Evolutionary conservation across 2,113 vertebrate genomes (phyloP).

Genomic region (Rhabdomys dilectus): DNA sequence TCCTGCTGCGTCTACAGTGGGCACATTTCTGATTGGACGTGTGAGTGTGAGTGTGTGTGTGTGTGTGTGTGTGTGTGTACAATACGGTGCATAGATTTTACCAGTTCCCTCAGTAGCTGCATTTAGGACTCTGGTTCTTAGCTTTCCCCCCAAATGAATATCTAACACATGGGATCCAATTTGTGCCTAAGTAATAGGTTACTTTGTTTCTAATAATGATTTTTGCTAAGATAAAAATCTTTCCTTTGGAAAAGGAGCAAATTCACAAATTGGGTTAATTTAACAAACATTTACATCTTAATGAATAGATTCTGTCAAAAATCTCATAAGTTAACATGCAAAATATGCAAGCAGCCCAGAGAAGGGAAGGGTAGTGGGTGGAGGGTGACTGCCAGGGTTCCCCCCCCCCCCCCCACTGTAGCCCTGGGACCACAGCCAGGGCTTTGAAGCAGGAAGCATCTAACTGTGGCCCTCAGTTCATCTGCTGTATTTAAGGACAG

Average conservation of each 20-base stretch:
- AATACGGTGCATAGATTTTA: neutral
- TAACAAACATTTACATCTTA: slow-evolving; percentile 62
- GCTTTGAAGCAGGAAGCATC: neutral
- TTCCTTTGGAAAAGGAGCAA: slow-evolving; percentile 52
- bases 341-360: neutral
- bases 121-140: slow-evolving; percentile 14
- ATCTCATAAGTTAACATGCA: slow-evolving; percentile 22
- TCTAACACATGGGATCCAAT: slow-evolving; percentile 29
- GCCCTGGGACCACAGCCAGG: neutral
- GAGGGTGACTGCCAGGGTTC: neutral
- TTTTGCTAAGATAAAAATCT: slow-evolving; percentile 69
- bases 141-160: neutral
- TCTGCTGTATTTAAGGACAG: slow-evolving; percentile 67
- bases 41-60: rapidly evolving
- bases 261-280: slow-evolving; percentile 45
- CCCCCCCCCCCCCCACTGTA: neutral
- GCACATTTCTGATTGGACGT: neutral
- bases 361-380: neutral
- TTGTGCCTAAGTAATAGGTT: slow-evolving; percentile 42
- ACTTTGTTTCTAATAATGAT: slow-evolving; percentile 59
- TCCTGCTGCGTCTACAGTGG: neutral
- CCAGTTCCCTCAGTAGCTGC: neutral
- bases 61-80: rapidly evolving
- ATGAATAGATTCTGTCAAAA: slow-evolving; percentile 34
- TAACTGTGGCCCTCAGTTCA: neutral